A percentile compares a stretch with the other conserved stretches of the same genome.
Conservation (phyloP, 2,888 invertebrate genomes). For the Chymomyza caudatula region DNA sequence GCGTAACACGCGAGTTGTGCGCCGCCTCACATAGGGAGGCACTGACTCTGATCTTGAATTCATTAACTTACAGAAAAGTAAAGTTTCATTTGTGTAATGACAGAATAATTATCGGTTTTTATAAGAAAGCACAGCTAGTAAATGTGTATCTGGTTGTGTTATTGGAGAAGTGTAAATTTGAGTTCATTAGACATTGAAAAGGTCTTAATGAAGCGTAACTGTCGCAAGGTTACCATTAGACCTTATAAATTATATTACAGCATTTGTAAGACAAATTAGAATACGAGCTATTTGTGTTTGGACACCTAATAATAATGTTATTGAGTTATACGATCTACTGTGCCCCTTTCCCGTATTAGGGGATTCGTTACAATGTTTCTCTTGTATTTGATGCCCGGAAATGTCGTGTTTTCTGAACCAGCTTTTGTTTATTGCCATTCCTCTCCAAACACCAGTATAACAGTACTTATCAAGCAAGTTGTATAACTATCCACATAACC, state of each 20-base stretch:
- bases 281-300: not conserved
- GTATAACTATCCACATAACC: too few relatives aligned
- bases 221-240: not conserved
- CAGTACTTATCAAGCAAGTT: too few relatives aligned
- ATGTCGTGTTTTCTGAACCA: not conserved
- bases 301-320: too few relatives aligned
- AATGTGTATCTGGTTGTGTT: not conserved
- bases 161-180: not conserved
- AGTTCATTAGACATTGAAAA: not conserved
- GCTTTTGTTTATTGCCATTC: not conserved
- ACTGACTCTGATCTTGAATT: not conserved
- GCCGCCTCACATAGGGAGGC: too few relatives aligned
- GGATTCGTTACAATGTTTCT: too few relatives aligned
- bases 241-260: not conserved
- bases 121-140: not conserved
- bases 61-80: not conserved
- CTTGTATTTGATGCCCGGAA: too few relatives aligned
- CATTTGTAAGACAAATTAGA: not conserved
- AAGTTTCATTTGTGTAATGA: not conserved
- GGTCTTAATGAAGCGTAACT: not conserved
- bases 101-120: not conserved
- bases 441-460: too few relatives aligned
- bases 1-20: not conserved
- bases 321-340: too few relatives aligned
- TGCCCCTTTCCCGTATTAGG: too few relatives aligned